Evolutionary conservation across 2,797 vertebrate species (phyloP).

Genomic region (Microtus californicus): DNA sequence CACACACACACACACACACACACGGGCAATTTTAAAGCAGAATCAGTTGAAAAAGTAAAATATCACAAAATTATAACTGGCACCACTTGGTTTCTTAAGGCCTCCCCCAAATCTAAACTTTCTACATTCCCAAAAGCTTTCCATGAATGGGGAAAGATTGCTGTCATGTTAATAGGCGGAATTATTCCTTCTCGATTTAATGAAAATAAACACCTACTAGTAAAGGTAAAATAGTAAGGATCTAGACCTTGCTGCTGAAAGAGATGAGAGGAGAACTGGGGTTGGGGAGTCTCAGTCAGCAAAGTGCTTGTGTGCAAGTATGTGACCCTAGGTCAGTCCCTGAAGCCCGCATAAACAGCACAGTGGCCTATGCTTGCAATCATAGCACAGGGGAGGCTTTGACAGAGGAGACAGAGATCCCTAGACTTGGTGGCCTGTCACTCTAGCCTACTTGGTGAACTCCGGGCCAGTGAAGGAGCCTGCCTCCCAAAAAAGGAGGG

Average conservation of each 20-base stretch:
- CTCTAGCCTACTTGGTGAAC: not conserved
- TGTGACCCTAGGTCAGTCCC: not conserved
- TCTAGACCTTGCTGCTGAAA: not conserved
- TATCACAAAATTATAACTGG: not conserved
- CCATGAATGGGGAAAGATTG: not conserved
- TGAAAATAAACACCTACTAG: constrained; percentile 47
- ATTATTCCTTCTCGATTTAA: constrained; percentile 17
- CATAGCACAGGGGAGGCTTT: not conserved
- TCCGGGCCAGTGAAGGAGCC: not conserved
- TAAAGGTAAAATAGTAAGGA: not conserved
- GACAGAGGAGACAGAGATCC: not conserved
- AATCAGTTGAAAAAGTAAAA: constrained; percentile 15
- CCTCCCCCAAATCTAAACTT: constrained; percentile 12
- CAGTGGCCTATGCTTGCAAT: not conserved
- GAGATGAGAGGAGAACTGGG: not conserved
- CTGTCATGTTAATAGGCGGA: not conserved
- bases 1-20: too few species aligned
- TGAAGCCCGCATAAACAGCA: not conserved
- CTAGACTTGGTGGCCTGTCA: not conserved
- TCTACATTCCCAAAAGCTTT: not conserved
- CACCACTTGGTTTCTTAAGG: not conserved
- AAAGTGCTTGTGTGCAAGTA: not conserved
- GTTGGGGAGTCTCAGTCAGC: not conserved
- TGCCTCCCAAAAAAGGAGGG: not conserved
- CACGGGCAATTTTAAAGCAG: not conserved